phyloP scores from a whole-genome alignment of 2,797 vertebrate genomes.

The Pipistrellus pipistrellus region DNA sequence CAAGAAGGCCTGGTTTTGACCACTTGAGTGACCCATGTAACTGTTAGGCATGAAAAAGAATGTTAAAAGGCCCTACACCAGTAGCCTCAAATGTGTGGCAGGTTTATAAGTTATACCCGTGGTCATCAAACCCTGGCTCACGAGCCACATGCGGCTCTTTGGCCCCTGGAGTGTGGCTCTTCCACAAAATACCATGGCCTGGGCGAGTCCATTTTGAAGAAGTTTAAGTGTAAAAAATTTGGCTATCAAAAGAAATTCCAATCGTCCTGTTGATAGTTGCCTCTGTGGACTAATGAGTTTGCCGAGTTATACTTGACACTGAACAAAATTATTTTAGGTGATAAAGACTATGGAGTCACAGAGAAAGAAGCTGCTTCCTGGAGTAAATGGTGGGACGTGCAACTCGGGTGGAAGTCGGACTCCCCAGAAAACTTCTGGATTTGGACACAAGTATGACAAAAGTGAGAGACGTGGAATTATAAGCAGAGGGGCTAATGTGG shows the following conservation, averaged over 20 bases:
- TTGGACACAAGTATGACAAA: background rate
- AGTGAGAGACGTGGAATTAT: background rate
- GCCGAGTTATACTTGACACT: background rate
- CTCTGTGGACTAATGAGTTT: too few relatives aligned
- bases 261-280: too few relatives aligned
- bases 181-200: too few relatives aligned
- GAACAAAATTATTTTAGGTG: background rate
- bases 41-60: background rate
- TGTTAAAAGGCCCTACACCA: background rate
- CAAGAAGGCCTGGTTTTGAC: background rate
- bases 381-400: background rate
- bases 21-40: background rate
- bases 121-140: too few relatives aligned
- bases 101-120: background rate
- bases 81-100: background rate
- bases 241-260: too few relatives aligned
- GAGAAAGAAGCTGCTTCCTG: background rate
- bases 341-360: background rate
- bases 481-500: background rate
- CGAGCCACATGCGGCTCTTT: too few relatives aligned
- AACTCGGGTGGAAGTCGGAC: background rate
- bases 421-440: background rate
- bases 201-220: too few relatives aligned
- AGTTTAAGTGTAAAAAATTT: too few relatives aligned
- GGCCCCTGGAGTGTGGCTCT: too few relatives aligned